Conservation (phyloP, 2,888 invertebrate genomes). For the Diarsia rubi region DNA sequence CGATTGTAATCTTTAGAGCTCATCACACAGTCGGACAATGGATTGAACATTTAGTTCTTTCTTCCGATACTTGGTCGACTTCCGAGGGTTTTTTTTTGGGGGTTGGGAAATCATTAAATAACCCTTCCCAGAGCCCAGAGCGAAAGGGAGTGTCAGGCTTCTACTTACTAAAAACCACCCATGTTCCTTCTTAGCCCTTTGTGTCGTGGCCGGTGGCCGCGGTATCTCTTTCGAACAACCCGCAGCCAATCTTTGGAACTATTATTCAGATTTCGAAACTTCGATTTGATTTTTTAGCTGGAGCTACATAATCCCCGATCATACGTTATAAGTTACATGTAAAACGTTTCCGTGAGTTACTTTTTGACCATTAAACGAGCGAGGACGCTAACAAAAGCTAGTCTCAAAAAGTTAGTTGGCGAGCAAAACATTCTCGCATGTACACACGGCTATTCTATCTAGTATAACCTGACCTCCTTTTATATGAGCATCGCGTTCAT, state of each 20-base stretch:
- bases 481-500: too few relatives aligned
- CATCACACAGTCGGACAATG: slow-evolving; percentile 11
- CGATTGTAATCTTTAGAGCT: too few relatives aligned
- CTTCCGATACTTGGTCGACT: slow-evolving; percentile 46
- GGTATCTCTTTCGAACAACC: too few relatives aligned
- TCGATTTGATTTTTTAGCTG: neutral
- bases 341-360: neutral
- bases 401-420: slow-evolving; percentile 85
- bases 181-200: too few relatives aligned
- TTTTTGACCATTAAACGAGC: neutral
- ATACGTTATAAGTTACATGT: neutral
- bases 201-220: too few relatives aligned
- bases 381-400: neutral
- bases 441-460: slow-evolving; percentile 20
- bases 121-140: too few relatives aligned
- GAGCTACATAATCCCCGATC: neutral
- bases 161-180: too few relatives aligned
- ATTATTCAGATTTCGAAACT: neutral
- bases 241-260: neutral
- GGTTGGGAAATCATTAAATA: too few relatives aligned
- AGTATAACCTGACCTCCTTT: too few relatives aligned
- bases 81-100: too few relatives aligned
- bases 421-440: slow-evolving; percentile 82
- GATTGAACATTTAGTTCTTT: slow-evolving; percentile 48
- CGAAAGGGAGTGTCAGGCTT: too few relatives aligned